Base-by-base conservation (phyloP, 2,888 invertebrate species). In the Cryptocephalus moraei region DNA sequence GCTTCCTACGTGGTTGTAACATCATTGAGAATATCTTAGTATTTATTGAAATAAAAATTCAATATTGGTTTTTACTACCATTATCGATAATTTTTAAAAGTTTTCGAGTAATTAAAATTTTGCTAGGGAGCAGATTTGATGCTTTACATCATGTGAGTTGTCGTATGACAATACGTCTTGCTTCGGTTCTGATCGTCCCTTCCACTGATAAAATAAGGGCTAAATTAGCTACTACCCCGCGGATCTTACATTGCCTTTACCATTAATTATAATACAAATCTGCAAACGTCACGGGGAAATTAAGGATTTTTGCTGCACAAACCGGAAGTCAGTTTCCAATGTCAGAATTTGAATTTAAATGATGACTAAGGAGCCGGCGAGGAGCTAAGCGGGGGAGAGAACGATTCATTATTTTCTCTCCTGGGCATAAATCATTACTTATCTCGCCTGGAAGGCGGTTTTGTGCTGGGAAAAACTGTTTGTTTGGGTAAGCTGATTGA, bases 221-320 rank as follows among this genome's bases (percentile, higher is more conserved):
- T n/a, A 36, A 36, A 56, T 56, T 53, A 46, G 51, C 47, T 47
- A 54, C 45, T 48, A 49, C 51, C 47, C 51, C 56, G 53, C 49
- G 48, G 55, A 58, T 61, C 60, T 62, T 61, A 60, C 48, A 53
- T 53, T 54, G 55, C 50, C 54, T 56, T 58, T 56, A 60, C 59
- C 63, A 64, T 64, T 63, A 64, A 64, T 64, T 64, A 63, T 58
- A 61, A 59, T 58, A 53, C 59, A 55, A 60, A 62, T 63, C 64
- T 64, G 63, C 63, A 58, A 52, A 62, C 63, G 63, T 64, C 63
- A 62, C 59, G 57, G 55, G 36, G 56, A 59, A 62, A 62, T 53
- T 56, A 56, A 56, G 55, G 53, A 57, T 58, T 60, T 60, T 60
- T 56, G 50, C 55, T 53, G 52, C 56, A 52, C 52, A 59, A 52